These are phyloP conservation scores for Physocephala rufipes DNA, from an alignment of 2,888 invertebrate species.

Conservation along the genomic window DNA sequence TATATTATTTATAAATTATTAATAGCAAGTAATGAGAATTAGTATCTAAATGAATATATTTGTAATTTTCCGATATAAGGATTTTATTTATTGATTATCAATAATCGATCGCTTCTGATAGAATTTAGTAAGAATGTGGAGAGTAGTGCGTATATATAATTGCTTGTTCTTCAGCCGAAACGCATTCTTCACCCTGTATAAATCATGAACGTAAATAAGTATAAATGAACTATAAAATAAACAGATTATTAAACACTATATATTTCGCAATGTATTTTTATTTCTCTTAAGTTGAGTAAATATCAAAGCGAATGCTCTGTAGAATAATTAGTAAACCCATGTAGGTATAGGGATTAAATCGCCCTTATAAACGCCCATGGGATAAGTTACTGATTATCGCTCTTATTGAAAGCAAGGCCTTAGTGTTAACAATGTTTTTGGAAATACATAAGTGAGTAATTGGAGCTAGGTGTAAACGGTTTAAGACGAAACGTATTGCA, in stretches of 20 bases:
- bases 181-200: conserved; percentile 33
- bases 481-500: no score
- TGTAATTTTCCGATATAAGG: conserved; percentile 33
- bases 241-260: conserved; percentile 11
- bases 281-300: no score
- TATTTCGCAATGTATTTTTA: no score
- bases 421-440: no score
- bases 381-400: no score
- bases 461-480: no score
- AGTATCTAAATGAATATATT: conserved; percentile 28
- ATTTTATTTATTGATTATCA: conserved; percentile 36
- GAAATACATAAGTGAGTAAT: no score
- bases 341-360: no score
- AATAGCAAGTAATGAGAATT: conserved; percentile 28
- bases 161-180: conserved; percentile 21
- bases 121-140: conserved; percentile 27
- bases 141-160: conserved; percentile 19
- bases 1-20: conserved; percentile 43
- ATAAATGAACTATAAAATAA: conserved; percentile 30
- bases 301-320: no score
- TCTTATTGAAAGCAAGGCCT: no score
- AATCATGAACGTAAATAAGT: conserved; percentile 32
- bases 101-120: conserved; percentile 25
- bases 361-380: no score
- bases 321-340: no score